These are phyloP conservation scores for Atrina japonica DNA, from an alignment of 2,888 invertebrate species.

Conservation along the genomic window DNA sequence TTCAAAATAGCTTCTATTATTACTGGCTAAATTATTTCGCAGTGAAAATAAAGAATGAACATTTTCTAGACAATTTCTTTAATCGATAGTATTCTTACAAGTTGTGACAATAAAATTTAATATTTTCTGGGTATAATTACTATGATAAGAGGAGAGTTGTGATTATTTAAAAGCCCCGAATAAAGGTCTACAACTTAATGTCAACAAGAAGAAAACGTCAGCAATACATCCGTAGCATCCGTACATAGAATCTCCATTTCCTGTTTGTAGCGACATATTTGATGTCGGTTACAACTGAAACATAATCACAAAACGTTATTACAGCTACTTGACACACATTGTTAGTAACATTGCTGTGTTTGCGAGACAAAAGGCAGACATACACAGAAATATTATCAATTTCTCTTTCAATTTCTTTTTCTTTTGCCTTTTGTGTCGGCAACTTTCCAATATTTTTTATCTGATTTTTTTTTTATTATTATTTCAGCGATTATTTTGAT, in stretches of 20 bases:
- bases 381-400: neutral
- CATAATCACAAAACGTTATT: conserved; percentile 13
- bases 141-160: conserved; percentile 1
- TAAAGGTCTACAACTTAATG: conserved; percentile 1
- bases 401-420: neutral
- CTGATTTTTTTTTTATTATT: too few relatives aligned
- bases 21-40: too few relatives aligned
- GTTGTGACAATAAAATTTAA: conserved; percentile 8
- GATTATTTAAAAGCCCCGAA: conserved; percentile 6
- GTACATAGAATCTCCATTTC: conserved; percentile 31
- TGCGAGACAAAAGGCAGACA: neutral
- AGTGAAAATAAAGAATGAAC: too few relatives aligned
- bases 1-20: too few relatives aligned
- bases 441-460: too few relatives aligned
- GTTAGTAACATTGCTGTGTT: neutral
- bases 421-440: too few relatives aligned
- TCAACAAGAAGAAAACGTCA: conserved; percentile 21
- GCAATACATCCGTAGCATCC: conserved; percentile 24
- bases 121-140: conserved; percentile 11
- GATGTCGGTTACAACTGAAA: neutral
- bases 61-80: neutral
- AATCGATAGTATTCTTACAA: conserved; percentile 6
- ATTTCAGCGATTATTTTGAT: too few relatives aligned
- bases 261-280: neutral
- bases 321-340: neutral